Evolutionary conservation across 2,797 vertebrate species (phyloP), one percentile per base, ranked within the genome.

Genomic region (Gymnothorax reevesii): DNA sequence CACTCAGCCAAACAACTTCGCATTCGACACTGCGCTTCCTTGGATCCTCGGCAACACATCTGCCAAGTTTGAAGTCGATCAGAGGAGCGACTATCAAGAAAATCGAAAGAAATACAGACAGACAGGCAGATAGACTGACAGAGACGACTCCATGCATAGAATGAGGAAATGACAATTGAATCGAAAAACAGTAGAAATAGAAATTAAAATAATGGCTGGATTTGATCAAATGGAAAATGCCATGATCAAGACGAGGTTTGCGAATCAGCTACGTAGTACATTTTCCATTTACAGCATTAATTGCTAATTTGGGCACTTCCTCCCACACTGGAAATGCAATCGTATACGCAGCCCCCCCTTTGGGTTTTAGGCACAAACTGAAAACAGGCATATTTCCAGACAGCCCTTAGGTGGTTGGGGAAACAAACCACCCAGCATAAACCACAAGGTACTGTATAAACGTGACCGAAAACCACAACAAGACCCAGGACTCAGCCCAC

Each of bases 281-380:
- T 83, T 86, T 69, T 86, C 69, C 49, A 82, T 82, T 86, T 71
- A 33, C 49, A 71, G 57, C 13, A 71, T 62, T 60, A 55, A 57
- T 54, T 20, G 10, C 15, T 15, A 52, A n/a, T 69, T 9, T 27
- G 77, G 42, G 0, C 3, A 15, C 49, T 69, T 27, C n/a, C 60
- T 57, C 42, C 22, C n/a, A 69, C 9, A 13, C 27, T 52, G 42
- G 33, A 64, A 10, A 80, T 66, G 42, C 12, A 62, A 13, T 2
- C 73, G 17, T 49, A 49, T 42, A 49, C 57, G 79, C 66, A 64
- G 49, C 60, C 33, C 27, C 25, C 52, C 59, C 33, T 42, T 42
- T 42, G 33, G 33, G 66, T 20, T 57, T 15, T 27, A 17, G 52
- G 60, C 64, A 49, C 55, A 42, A 33, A 57, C 79, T 25, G 60